Evolutionary conservation across 2,113 vertebrate genomes (phyloP).

Genomic region (Myiozetetes cayanensis): DNA sequence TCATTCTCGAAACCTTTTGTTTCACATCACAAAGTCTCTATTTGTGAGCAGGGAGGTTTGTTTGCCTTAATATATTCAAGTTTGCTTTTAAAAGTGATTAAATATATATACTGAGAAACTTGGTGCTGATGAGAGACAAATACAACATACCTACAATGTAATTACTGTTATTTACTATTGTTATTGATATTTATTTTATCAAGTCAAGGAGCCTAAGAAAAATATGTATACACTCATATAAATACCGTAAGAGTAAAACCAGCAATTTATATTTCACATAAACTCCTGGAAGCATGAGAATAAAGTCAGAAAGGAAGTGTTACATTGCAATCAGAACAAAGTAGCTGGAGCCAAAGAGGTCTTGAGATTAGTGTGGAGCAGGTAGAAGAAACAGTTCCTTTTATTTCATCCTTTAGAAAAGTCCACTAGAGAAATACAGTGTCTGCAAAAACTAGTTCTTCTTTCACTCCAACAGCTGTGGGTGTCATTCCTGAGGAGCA

Average conservation of each 20-base stretch:
- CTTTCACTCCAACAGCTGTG: neutral
- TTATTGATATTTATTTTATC: neutral
- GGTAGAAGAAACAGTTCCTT: neutral
- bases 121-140: neutral
- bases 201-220: neutral
- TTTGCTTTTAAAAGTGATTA: neutral
- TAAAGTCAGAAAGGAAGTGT: neutral
- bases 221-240: neutral
- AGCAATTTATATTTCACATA: neutral
- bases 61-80: neutral
- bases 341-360: neutral
- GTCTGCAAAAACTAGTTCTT: rapidly evolving
- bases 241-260: neutral
- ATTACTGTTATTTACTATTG: neutral
- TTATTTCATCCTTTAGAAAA: neutral
- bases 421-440: neutral
- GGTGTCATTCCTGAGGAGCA: neutral
- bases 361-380: neutral
- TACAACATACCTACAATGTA: neutral
- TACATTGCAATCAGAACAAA: neutral
- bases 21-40: neutral
- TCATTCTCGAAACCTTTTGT: neutral
- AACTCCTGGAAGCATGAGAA: neutral
- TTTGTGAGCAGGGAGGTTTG: neutral
- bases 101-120: neutral